Conservation (phyloP, 2,113 vertebrate genomes). For the Eulacestoma nigropectus region DNA sequence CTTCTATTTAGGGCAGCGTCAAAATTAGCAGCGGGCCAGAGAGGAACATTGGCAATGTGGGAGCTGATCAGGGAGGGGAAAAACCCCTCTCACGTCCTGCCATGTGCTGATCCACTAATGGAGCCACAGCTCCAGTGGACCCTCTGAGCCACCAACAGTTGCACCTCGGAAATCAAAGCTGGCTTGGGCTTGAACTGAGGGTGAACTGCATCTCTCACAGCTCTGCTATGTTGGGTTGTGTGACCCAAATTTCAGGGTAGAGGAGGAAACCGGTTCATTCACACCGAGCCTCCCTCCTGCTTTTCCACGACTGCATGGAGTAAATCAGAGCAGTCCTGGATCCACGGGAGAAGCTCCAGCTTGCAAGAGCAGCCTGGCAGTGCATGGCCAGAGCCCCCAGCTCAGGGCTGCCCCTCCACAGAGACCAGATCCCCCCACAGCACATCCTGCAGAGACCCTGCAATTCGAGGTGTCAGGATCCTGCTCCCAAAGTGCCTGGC, state of each 20-base stretch:
- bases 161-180: not conserved
- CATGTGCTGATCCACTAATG: not conserved
- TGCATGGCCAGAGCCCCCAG: not conserved
- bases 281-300: not conserved
- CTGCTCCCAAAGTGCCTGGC: not conserved
- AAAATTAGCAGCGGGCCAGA: constrained; percentile 63
- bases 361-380: not conserved
- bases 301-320: not conserved
- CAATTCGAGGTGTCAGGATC: rapidly evolving
- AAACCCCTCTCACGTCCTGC: constrained; percentile 17
- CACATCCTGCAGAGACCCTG: not conserved
- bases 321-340: not conserved
- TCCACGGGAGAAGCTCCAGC: not conserved
- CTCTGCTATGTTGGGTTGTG: not conserved
- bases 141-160: not conserved
- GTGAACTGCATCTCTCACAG: not conserved
- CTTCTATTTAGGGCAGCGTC: constrained; percentile 68
- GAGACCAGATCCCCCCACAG: rapidly evolving
- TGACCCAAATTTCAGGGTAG: constrained; percentile 32
- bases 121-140: not conserved
- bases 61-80: constrained; percentile 13
- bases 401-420: not conserved
- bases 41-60: constrained; percentile 25
- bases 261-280: constrained; percentile 3
- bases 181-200: not conserved